Evolutionary conservation across 2,113 vertebrate species (phyloP), one percentile per base, ranked within the genome.

Genomic region (Apistogramma diplotaenia): DNA sequence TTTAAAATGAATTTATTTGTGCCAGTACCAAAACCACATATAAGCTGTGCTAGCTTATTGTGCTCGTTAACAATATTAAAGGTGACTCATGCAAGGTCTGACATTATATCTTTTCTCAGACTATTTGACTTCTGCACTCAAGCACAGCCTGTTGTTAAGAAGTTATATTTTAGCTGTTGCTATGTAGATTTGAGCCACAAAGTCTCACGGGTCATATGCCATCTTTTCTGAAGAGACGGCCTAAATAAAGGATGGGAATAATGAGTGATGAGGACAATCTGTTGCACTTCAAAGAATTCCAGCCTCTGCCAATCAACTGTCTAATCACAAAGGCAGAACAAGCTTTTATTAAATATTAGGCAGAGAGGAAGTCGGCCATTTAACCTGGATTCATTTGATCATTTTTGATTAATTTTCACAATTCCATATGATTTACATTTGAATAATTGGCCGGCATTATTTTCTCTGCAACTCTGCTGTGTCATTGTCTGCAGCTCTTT

Each of bases 331-430:
- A 88, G 82, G 86, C 79, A 71, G 84, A 88, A 85, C 86, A 91
- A 86, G 88, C 83, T 74, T 87, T 92, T 82, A 90, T 91, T 87
- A 89, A 91, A 85, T 86, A 89, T 82, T 81, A 90, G 70, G 82
- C 31, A 78, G 83, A 76, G 79, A 89, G 79, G 74, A 79, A 88
- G 81, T 79, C 76, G 49, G 80, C 79, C 79, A 72, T 92, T 91
- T 94, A 91, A 93, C 89, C 89, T 90, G 78, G 80, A 87, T 90
- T 87, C 73, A 90, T 90, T 91, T 85, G 91, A 90, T 90, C 84
- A 67, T 51, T 84, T 91, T 79, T 87, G 85, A 91, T 92, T 89
- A 61, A 90, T 91, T 92, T 92, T 78, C 78, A 76, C 53, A 67
- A 81, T 86, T 90, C 61, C 76, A 82, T 67, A 76, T 80, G 58